A percentile compares a stretch with the other conserved stretches of the same genome.
Evolutionary conservation across 1,140 invertebrate genomes (phyloP).

Genomic region (Nasonia giraulti): DNA sequence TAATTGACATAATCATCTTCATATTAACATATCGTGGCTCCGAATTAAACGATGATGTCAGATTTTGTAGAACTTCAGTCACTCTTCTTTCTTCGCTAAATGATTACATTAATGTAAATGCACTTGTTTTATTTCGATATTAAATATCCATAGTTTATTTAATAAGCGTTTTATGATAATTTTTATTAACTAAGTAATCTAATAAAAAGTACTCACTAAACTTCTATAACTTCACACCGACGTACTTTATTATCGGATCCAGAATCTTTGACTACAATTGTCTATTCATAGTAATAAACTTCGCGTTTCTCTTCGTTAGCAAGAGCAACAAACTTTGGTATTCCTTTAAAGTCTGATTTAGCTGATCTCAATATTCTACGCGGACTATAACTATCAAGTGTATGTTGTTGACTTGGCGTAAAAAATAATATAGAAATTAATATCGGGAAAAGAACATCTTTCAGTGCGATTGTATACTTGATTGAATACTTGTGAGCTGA

Average conservation of each 20-base stretch:
- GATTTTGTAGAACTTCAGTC: background rate
- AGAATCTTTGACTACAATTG: background rate
- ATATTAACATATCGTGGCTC: background rate
- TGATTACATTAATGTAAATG: background rate
- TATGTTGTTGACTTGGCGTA: background rate
- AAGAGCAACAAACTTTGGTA: background rate
- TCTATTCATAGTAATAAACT: constrained; percentile 26
- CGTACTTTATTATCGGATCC: background rate
- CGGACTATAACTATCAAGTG: too few species aligned
- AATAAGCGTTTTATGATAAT: too few species aligned
- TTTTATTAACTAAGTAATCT: background rate
- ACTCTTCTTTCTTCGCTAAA: background rate
- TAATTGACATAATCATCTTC: background rate
- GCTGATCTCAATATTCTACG: background rate
- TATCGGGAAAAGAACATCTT: background rate
- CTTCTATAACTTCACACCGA: constrained; percentile 32
- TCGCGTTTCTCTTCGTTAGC: constrained; percentile 8
- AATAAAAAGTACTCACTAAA: constrained; percentile 31
- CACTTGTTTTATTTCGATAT: background rate
- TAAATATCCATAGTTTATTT: too few species aligned
- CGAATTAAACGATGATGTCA: background rate
- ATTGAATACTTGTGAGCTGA: background rate
- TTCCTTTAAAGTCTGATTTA: constrained; percentile 9
- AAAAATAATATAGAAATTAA: background rate
- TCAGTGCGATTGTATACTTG: background rate